A percentile compares a stretch with the other conserved stretches of the same genome.
Conservation (phyloP, 1,140 invertebrate genomes). For the Sinonovacula constricta region DNA sequence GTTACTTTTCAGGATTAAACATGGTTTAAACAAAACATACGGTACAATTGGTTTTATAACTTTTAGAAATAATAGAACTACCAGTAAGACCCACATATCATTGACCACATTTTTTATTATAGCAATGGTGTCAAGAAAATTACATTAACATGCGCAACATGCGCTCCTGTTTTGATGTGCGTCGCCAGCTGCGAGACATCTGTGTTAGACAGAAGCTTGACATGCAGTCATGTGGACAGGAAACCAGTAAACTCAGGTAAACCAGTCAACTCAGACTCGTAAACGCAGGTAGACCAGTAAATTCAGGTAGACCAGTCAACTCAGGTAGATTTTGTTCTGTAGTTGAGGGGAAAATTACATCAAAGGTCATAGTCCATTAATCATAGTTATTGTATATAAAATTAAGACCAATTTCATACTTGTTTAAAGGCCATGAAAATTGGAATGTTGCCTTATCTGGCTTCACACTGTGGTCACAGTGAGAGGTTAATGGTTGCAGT, state of each 20-base stretch:
- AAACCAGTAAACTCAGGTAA: slow-evolving; percentile 85
- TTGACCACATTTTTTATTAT: slow-evolving; percentile 74
- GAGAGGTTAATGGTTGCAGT: too few relatives aligned
- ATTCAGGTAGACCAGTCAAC: background rate
- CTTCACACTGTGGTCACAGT: too few relatives aligned
- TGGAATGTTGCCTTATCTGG: too few relatives aligned
- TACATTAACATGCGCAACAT: slow-evolving; percentile 93
- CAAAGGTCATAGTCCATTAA: background rate
- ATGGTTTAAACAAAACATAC: too few relatives aligned
- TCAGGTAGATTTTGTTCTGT: background rate
- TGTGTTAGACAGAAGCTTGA: slow-evolving; percentile 85
- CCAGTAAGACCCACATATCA: too few relatives aligned
- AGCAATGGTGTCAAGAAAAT: slow-evolving; percentile 95
- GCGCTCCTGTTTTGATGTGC: slow-evolving; percentile 88
- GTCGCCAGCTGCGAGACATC: slow-evolving; percentile 89
- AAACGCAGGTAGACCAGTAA: background rate
- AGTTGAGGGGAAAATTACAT: background rate
- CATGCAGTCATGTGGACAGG: slow-evolving; percentile 86
- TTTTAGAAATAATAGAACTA: too few relatives aligned
- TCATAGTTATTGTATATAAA: background rate
- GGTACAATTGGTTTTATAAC: too few relatives aligned
- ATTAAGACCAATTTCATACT: background rate
- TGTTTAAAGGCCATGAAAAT: too few relatives aligned
- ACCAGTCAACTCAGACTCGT: background rate
- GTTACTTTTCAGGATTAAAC: too few relatives aligned